A percentile compares a stretch with the other conserved stretches of the same genome.
Evolutionary conservation across 2,113 vertebrate genomes (phyloP).

Genomic region (Saguinus imperator): DNA sequence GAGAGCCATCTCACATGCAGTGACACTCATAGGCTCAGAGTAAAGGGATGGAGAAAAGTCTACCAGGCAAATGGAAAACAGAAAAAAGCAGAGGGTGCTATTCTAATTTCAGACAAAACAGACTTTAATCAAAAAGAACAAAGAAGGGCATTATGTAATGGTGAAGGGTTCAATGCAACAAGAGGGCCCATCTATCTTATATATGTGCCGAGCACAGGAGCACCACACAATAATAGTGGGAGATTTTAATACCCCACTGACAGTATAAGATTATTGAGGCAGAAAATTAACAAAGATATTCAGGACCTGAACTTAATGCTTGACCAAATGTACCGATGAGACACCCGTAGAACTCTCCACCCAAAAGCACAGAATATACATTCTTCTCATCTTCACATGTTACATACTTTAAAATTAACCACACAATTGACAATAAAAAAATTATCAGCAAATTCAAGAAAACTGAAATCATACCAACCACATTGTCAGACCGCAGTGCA

Average conservation of each 20-base stretch:
- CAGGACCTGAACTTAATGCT: background rate
- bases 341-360: background rate
- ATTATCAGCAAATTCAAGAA: background rate
- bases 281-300: background rate
- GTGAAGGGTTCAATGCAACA: too few relatives aligned
- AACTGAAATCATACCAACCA: background rate
- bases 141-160: too few relatives aligned
- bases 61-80: too few relatives aligned
- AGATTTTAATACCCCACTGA: too few relatives aligned
- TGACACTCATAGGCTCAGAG: too few relatives aligned
- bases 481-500: background rate
- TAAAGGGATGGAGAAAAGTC: too few relatives aligned
- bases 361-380: background rate
- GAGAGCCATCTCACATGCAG: too few relatives aligned
- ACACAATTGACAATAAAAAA: background rate
- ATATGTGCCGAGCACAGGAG: background rate
- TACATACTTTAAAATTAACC: background rate
- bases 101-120: too few relatives aligned
- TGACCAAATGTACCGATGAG: background rate
- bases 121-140: too few relatives aligned
- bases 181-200: background rate
- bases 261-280: background rate
- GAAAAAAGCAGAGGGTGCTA: too few relatives aligned
- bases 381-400: background rate
- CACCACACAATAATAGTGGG: background rate